Percentiles rank a stretch among this genome's conserved stretches.
Conservation (phyloP, 2,113 vertebrate species). For the Amia ocellicauda region DNA sequence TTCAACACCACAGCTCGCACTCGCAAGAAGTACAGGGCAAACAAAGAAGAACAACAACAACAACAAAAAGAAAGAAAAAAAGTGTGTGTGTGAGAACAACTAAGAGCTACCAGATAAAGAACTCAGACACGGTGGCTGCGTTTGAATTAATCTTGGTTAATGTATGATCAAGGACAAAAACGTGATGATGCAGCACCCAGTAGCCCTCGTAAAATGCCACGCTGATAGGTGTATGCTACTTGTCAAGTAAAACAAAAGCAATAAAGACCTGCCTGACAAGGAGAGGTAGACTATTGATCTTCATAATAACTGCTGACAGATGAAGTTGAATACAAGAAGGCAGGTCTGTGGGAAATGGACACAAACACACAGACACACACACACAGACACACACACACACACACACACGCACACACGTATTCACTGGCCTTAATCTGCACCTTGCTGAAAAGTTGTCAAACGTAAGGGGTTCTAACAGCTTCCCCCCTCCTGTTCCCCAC, state of each 20-base stretch:
- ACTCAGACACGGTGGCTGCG: conserved; percentile 10
- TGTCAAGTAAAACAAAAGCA: conserved; percentile 16
- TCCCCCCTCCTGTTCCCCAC: too few relatives aligned
- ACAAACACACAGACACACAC: background rate
- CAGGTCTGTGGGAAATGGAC: background rate
- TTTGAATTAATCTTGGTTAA: conserved; percentile 3
- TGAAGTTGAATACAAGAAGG: background rate
- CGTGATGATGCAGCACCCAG: conserved; percentile 1
- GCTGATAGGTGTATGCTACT: conserved; percentile 14
- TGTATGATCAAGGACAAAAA: conserved; percentile 15
- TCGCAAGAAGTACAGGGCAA: background rate
- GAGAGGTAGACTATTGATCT: conserved; percentile 9
- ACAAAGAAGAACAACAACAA: background rate
- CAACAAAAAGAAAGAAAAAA: too few relatives aligned
- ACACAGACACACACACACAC: too few relatives aligned
- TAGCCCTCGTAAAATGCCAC: background rate
- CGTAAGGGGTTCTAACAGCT: too few relatives aligned
- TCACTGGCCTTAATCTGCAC: background rate
- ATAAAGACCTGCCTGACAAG: background rate
- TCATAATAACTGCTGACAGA: conserved; percentile 10
- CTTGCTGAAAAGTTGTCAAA: too few relatives aligned
- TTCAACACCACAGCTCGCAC: too few relatives aligned
- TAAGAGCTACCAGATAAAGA: conserved; percentile 12
- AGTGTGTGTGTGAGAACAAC: background rate
- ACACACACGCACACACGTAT: background rate